Percentiles rank a stretch among this genome's conserved stretches.
These are phyloP conservation scores for Toxotes chatareus DNA, from an alignment of 2,113 vertebrate species.

Conservation along the genomic window DNA sequence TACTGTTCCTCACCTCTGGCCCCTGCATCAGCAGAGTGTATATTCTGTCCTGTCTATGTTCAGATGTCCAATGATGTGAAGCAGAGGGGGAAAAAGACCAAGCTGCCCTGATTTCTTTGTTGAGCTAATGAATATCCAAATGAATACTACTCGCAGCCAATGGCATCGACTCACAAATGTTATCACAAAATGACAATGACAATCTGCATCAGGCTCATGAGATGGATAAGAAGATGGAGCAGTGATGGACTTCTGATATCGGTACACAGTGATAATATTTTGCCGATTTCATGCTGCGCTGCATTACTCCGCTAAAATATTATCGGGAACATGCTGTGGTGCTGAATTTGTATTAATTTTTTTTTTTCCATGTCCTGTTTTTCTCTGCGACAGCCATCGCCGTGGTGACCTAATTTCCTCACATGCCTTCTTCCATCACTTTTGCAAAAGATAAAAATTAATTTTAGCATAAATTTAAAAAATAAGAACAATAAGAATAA, in stretches of 20 bases:
- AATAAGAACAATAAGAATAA: slow-evolving; percentile 3
- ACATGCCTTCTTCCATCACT: background rate
- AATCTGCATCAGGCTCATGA: background rate
- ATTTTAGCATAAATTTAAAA: slow-evolving; percentile 30
- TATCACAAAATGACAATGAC: background rate
- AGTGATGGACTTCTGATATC: background rate
- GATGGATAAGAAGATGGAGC: background rate
- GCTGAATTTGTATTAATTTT: slow-evolving; percentile 5
- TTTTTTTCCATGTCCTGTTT: background rate
- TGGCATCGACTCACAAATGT: background rate
- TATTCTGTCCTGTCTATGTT: too few relatives aligned
- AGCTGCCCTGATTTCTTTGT: background rate
- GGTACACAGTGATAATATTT: background rate
- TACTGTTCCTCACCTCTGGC: too few relatives aligned
- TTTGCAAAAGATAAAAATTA: slow-evolving; percentile 38
- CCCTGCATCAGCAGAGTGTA: too few relatives aligned
- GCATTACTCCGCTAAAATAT: slow-evolving; percentile 10
- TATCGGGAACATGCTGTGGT: background rate
- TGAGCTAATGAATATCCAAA: slow-evolving; percentile 54
- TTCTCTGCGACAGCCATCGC: background rate
- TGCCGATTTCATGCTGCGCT: background rate
- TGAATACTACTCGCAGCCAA: background rate
- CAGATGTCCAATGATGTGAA: too few relatives aligned
- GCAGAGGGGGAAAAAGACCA: background rate
- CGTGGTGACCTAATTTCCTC: slow-evolving; percentile 56